Conservation (phyloP, 2,797 vertebrate species). For the Periophthalmus magnuspinnatus region DNA sequence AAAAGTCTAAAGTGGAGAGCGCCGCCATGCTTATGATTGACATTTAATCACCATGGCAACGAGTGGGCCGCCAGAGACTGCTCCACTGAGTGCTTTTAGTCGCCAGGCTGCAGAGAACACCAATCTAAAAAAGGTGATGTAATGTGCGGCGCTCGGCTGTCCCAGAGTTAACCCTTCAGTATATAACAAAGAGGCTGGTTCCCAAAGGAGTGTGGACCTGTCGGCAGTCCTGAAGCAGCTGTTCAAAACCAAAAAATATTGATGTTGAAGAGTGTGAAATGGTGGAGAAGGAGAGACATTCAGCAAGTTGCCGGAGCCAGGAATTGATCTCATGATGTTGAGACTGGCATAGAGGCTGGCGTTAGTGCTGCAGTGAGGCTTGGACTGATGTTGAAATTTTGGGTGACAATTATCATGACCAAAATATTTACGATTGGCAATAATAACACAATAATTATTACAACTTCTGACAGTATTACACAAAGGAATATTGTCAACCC, state of each 20-base stretch:
- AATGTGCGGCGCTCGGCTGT: conserved; percentile 1
- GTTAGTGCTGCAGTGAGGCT: not conserved
- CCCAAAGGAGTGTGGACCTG: conserved; percentile 1
- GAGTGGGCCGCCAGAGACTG: conserved; percentile 51
- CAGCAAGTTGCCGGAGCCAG: not conserved
- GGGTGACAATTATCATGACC: too few species aligned
- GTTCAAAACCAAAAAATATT: not conserved
- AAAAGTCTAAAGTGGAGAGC: conserved; percentile 47
- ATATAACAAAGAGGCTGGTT: conserved; percentile 1
- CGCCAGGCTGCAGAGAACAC: conserved; percentile 38
- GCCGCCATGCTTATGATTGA: conserved; percentile 61
- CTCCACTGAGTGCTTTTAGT: conserved; percentile 60
- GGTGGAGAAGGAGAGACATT: not conserved
- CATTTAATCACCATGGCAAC: conserved; percentile 73
- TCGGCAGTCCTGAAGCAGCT: not conserved
- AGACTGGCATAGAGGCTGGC: not conserved
- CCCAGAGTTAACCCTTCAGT: conserved; percentile 10
- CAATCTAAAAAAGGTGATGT: conserved; percentile 21
- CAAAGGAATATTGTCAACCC: too few species aligned
- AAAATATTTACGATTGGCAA: too few species aligned
- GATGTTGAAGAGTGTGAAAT: not conserved
- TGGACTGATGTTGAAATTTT: too few species aligned
- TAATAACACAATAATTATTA: too few species aligned
- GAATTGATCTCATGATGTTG: not conserved
- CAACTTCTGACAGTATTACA: too few species aligned